Conservation (phyloP, 2,797 vertebrate genomes). For the Schizothorax lantsangensis region DNA sequence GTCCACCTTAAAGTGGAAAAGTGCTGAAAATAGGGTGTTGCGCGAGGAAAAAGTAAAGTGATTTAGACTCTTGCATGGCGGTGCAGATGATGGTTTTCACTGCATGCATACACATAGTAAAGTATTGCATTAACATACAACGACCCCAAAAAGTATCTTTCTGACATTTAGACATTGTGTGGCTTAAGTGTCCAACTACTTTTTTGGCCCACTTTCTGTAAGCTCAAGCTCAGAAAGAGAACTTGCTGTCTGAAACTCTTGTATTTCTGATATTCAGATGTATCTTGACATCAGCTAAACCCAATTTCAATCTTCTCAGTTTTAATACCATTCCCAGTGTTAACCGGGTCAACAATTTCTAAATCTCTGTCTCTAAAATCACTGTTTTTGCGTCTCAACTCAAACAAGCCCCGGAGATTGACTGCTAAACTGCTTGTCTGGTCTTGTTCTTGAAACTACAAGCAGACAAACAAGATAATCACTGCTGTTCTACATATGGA, state of each 20-base stretch:
- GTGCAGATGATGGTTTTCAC: not conserved
- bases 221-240: conserved; percentile 6
- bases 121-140: conserved; percentile 6
- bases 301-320: conserved; percentile 46
- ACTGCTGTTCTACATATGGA: conserved; percentile 72
- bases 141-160: not conserved
- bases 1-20: conserved; percentile 39
- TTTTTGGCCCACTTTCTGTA: not conserved
- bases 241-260: not conserved
- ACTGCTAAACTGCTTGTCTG: conserved; percentile 50
- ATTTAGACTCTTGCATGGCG: conserved; percentile 3
- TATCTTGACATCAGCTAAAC: conserved; percentile 30
- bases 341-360: conserved; percentile 47
- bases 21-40: conserved; percentile 30
- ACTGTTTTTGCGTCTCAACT: conserved; percentile 30
- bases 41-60: conserved; percentile 11
- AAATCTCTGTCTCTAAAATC: conserved; percentile 44
- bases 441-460: conserved; percentile 65
- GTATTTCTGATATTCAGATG: conserved; percentile 8
- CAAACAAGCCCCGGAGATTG: conserved; percentile 44
- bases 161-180: not conserved
- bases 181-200: not conserved
- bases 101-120: not conserved
- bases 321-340: conserved; percentile 36
- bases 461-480: conserved; percentile 76